phyloP scores from a whole-genome alignment of 2,888 invertebrate species.

The Brenthis hecate region DNA sequence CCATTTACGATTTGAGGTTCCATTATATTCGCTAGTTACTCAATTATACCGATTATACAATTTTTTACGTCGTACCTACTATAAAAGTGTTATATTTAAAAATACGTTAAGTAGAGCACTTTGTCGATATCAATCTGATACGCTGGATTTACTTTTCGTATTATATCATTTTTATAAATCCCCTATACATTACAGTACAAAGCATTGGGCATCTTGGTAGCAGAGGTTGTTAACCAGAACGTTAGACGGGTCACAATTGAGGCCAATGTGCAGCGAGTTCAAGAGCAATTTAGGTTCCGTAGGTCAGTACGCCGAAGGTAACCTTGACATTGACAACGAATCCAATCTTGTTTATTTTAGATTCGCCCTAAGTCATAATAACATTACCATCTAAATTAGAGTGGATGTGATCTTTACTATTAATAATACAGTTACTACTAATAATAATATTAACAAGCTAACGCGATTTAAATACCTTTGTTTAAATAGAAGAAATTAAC shows the following conservation, averaged over 20 bases:
- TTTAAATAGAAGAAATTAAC: conserved; percentile 1
- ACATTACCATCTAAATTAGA: conserved; percentile 5
- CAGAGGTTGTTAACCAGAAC: conserved; percentile 82
- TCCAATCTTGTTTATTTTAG: conserved; percentile 16
- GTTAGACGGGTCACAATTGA: conserved; percentile 80
- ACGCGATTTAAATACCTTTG: not conserved
- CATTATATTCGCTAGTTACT: no score
- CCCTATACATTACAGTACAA: conserved; percentile 18
- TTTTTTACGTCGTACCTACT: no score
- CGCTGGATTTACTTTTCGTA: not conserved
- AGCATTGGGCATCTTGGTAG: conserved; percentile 77
- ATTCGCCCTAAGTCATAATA: conserved; percentile 8
- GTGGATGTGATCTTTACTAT: not conserved
- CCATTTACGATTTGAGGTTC: no score
- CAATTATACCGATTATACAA: no score
- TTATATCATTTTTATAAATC: not conserved
- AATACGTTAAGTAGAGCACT: no score
- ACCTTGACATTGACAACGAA: conserved; percentile 78
- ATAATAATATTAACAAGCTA: not conserved
- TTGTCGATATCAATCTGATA: no score
- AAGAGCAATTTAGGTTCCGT: conserved; percentile 82
- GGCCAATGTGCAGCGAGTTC: conserved; percentile 81
- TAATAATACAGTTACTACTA: not conserved
- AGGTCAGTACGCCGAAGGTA: conserved; percentile 82
- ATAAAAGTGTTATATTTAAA: no score